Conservation (phyloP, 1,140 invertebrate genomes). For the Hycleus cichorii region DNA sequence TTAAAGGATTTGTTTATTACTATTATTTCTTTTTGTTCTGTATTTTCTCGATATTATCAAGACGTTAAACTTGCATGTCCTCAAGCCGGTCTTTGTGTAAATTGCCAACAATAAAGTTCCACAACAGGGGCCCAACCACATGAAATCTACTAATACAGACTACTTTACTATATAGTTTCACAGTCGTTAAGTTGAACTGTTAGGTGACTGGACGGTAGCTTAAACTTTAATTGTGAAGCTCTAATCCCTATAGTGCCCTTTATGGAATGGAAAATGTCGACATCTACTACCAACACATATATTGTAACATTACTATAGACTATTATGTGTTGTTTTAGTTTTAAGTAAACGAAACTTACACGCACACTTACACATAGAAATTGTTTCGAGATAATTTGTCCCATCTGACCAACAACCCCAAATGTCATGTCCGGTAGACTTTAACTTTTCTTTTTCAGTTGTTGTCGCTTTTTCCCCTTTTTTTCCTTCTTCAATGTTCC, state of each 20-base stretch:
- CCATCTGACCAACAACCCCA: no score
- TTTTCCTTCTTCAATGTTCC: no score
- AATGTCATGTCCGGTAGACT: no score
- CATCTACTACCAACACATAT: background rate
- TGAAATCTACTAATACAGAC: no score
- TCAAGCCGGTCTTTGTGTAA: conserved; percentile 1
- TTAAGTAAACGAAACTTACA: background rate
- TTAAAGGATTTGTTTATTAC: no score
- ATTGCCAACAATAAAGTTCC: conserved; percentile 4
- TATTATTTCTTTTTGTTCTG: no score
- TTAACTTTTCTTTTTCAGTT: no score
- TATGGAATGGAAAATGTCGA: conserved; percentile 2
- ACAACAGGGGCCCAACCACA: no score
- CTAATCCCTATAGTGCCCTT: conserved; percentile 6
- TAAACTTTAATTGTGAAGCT: conserved; percentile 18
- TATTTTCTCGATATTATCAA: no score
- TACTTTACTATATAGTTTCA: background rate
- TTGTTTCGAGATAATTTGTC: background rate
- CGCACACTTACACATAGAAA: background rate
- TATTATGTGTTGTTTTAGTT: background rate
- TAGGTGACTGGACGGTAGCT: conserved; percentile 7
- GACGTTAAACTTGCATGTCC: no score
- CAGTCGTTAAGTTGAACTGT: conserved; percentile 7
- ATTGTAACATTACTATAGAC: conserved; percentile 1
- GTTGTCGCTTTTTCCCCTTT: no score